These are phyloP conservation scores for Lagorchestes hirsutus DNA, from an alignment of 2,797 vertebrate species.

Conservation along the genomic window DNA sequence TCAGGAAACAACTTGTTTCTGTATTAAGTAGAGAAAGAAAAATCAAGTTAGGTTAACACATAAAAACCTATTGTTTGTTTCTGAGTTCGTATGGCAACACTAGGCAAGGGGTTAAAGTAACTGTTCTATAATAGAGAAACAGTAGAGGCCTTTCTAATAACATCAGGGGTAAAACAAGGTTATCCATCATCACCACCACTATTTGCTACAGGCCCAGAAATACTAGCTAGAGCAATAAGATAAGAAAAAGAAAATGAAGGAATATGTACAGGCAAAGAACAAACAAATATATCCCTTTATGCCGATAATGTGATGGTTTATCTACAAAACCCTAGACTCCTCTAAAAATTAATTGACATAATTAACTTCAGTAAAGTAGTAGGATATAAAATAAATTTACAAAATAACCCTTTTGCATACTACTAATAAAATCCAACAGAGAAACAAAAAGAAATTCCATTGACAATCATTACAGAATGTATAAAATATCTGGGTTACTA, in stretches of 20 bases:
- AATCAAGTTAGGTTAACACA: conserved; percentile 53
- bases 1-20: conserved; percentile 90
- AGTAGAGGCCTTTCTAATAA: not conserved
- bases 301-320: not conserved
- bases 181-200: not conserved
- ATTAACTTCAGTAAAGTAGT: not conserved
- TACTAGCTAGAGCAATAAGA: not conserved
- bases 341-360: not conserved
- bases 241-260: not conserved
- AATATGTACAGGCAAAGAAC: not conserved
- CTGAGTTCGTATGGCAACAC: conserved; percentile 32
- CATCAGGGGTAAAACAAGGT: not conserved
- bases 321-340: not conserved
- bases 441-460: not conserved
- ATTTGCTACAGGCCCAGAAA: not conserved
- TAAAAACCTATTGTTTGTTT: conserved; percentile 9
- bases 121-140: not conserved
- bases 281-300: not conserved
- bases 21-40: conserved; percentile 62
- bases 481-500: not conserved
- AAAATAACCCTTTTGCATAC: not conserved
- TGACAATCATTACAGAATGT: not conserved
- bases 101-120: conserved; percentile 19
- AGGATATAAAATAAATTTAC: not conserved
- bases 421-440: not conserved